Evolutionary conservation across 2,888 invertebrate species (phyloP), one percentile per base, ranked within the genome.

Genomic region (Dugesia japonica): DNA sequence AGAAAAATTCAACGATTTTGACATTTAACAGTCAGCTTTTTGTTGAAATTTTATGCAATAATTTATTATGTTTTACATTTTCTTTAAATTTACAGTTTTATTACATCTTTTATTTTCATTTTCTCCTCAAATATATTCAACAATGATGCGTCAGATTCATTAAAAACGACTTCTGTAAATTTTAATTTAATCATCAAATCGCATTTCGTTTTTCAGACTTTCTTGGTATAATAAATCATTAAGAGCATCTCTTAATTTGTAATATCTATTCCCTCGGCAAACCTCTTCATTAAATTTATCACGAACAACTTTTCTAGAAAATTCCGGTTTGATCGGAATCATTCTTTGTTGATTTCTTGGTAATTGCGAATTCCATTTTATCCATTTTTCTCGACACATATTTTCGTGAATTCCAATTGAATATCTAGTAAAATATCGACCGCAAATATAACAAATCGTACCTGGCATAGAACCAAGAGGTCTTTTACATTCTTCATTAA

Each of bases 191-290:
- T 31, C 31, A 31, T 13, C 4, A 31, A 31, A 31, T 31, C 31
- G 4, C 17, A 56, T 56, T 56, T 56, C 56, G 17, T 56, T 56
- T 23, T n/a, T 56, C n/a, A 56, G 23, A 56, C 56, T 56, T 56
- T 56, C 56, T 56, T 56, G 56, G 23, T 56, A 56, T 4, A 56
- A n/a, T 56, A 56, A 56, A 56, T 56, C 56, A n/a, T 56, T 56
- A 13, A 4, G 56, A 20, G 56, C 56, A n/a, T 56, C 56, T 20
- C 23, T n/a, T n/a, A 56, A 56, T 20, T 56, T 4, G 17, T 56
- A 56, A 56, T 56, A n/a, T 56, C 17, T 56, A 56, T 56, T 56
- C 17, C 56, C 56, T n/a, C 56, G 4, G 23, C 23, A 20, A 20
- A 20, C 23, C 23, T 56, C 56, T 56, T 56, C 56, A 23, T 56